Base-by-base conservation (phyloP, 64 coral and sea anemone species). In the Cladopsammia gracilis region DNA sequence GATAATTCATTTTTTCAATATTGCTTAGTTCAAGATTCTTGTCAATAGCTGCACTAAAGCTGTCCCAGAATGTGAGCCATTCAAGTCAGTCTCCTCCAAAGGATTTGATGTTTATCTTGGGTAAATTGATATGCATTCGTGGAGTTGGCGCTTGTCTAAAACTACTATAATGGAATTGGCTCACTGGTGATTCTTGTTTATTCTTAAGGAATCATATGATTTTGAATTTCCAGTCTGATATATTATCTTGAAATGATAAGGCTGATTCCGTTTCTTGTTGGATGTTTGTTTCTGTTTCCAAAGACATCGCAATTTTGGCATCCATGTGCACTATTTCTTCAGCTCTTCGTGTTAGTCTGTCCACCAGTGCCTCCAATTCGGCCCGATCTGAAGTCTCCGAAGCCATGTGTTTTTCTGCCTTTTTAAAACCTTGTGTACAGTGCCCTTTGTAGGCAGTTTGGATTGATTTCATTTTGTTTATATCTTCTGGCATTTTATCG, bases 231-330 rank as follows among this genome's bases (percentile, higher is more conserved):
- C 62, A 81, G 15, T 56, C 26, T n/a, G n/a, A n/a, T n/a, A n/a
- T n/a, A n/a, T n/a, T n/a, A n/a, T n/a, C n/a, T n/a, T n/a, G n/a
- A n/a, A 81, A 86, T 50, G 73, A 59, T 48, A 94, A 61, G 18
- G 85, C 92, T 25, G 87, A 86, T 94, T 89, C 85, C 45, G 62
- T 81, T 24, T 81, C 75, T 82, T 92, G 54, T 25, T 75, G 64
- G 34, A 92, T 79, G 18, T 79, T 58, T 64, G 69, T 58, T 24
- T n/a, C n/a, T 23, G 75, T 50, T 20, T 70, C 88, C 16, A 90
- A 68, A 7, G 58, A 50, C 10, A 78, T 67, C n/a, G 51, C 25
- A 62, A 90, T 90, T 58, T 66, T 90, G 7, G 43, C 26, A 79
- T 92, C 54, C 69, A 92, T 71, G 4, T 25, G 79, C 16, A 25